Evolutionary conservation across 2,797 vertebrate genomes (phyloP).

Genomic region (Simalia tracyae): DNA sequence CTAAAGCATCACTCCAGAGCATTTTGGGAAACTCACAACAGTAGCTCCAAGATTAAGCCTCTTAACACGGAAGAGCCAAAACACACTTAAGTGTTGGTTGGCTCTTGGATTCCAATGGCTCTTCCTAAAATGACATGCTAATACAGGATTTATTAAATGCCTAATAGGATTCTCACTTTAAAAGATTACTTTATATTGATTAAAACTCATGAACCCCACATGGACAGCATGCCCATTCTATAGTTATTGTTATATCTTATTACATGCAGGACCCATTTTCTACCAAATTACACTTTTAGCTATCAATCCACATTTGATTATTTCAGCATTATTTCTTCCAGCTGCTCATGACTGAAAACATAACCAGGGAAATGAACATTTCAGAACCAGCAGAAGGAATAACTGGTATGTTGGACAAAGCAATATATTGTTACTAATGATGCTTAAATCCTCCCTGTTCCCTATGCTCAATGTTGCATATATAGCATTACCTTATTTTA

Average conservation of each 20-base stretch:
- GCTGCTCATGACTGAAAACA: neutral
- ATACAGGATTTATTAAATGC: neutral
- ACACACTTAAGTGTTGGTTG: neutral
- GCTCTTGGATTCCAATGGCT: neutral
- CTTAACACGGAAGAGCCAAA: neutral
- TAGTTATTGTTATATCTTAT: neutral
- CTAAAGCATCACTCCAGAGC: too few species aligned
- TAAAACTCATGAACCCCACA: neutral
- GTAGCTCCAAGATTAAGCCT: neutral
- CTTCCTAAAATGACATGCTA: neutral
- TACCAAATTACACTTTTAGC: neutral
- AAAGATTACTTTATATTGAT: neutral
- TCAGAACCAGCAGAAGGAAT: neutral
- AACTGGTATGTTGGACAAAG: neutral
- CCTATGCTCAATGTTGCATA: neutral
- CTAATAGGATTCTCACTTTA: neutral
- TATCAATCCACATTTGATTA: neutral
- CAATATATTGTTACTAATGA: neutral
- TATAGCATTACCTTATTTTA: neutral
- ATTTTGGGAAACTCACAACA: neutral
- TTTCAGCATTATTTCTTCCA: neutral
- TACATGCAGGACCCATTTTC: neutral
- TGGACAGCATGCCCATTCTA: neutral
- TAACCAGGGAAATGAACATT: neutral
- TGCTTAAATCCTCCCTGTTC: neutral